Evolutionary conservation across 2,888 invertebrate species (phyloP).

Genomic region (Epiblema foenella): DNA sequence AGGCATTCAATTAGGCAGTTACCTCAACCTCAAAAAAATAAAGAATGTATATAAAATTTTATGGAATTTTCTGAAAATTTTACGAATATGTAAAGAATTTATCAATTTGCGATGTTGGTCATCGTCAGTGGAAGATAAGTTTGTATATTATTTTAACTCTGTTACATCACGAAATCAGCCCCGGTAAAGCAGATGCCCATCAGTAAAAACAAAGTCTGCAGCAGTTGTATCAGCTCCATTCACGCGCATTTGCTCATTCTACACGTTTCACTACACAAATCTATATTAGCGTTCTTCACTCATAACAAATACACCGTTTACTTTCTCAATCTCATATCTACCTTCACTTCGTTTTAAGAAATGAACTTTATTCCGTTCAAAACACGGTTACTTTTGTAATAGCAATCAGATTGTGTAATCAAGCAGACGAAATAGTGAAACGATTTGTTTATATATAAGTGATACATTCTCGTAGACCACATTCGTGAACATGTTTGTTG

Average conservation of each 20-base stretch:
- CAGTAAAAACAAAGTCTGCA: slow-evolving; percentile 43
- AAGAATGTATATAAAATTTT: too few species aligned
- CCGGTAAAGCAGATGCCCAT: slow-evolving; percentile 38
- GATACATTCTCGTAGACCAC: slow-evolving; percentile 29
- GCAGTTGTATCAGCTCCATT: slow-evolving; percentile 48
- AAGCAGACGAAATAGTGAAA: slow-evolving; percentile 13
- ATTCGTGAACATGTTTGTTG: slow-evolving; percentile 29
- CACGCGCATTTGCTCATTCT: slow-evolving; percentile 48
- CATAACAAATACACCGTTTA: slow-evolving; percentile 14
- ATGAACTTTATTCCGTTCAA: slow-evolving; percentile 4
- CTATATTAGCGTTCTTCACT: slow-evolving; percentile 31
- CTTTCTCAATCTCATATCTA: background rate
- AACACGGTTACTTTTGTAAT: background rate
- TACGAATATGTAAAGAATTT: background rate
- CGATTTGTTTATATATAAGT: slow-evolving; percentile 29
- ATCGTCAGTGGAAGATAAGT: slow-evolving; percentile 8
- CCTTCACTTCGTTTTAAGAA: slow-evolving; percentile 4
- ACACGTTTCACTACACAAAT: slow-evolving; percentile 54
- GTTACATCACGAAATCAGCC: slow-evolving; percentile 21
- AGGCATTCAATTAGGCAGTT: too few species aligned
- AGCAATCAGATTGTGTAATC: slow-evolving; percentile 4
- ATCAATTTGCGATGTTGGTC: background rate
- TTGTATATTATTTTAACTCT: slow-evolving; percentile 30
- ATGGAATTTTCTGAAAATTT: too few species aligned
- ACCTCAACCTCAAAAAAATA: too few species aligned